These are phyloP conservation scores for Agapostemon virescens DNA, from an alignment of 2,888 invertebrate genomes.

Conservation along the genomic window DNA sequence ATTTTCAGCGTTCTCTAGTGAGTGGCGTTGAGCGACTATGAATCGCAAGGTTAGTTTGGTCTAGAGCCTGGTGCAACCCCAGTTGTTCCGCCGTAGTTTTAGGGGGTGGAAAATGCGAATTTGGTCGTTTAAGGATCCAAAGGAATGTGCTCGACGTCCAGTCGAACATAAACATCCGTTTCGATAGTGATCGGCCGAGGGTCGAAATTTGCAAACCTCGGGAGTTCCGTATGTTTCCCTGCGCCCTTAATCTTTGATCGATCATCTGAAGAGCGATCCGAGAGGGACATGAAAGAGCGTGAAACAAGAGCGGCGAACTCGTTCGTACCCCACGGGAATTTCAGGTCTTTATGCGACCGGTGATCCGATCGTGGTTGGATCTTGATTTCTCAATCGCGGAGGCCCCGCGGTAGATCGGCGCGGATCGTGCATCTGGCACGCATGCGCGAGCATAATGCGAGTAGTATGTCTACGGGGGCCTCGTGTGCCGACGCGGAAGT, in stretches of 20 bases:
- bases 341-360: slow-evolving; percentile 42
- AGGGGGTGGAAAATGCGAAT: neutral
- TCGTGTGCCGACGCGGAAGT: slow-evolving; percentile 51
- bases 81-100: neutral
- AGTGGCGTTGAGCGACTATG: too few relatives aligned
- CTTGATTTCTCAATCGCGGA: slow-evolving; percentile 62
- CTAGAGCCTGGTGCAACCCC: too few relatives aligned
- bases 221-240: slow-evolving; percentile 33
- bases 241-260: slow-evolving; percentile 46
- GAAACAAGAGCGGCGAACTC: slow-evolving; percentile 37
- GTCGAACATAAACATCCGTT: slow-evolving; percentile 17
- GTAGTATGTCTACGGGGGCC: slow-evolving; percentile 3
- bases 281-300: slow-evolving; percentile 18
- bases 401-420: slow-evolving; percentile 31
- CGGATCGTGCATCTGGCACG: slow-evolving; percentile 52
- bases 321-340: slow-evolving; percentile 32
- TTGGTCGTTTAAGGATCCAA: neutral
- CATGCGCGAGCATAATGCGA: slow-evolving; percentile 33
- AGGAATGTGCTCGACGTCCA: slow-evolving; percentile 18
- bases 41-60: too few relatives aligned
- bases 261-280: slow-evolving; percentile 48
- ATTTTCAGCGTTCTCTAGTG: too few relatives aligned
- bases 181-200: slow-evolving; percentile 32
- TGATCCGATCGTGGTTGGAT: slow-evolving; percentile 57
- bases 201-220: slow-evolving; percentile 36